Evolutionary conservation across 92 coral and sea anemone species (phyloP).

Genomic region (Nematostella vectensis): DNA sequence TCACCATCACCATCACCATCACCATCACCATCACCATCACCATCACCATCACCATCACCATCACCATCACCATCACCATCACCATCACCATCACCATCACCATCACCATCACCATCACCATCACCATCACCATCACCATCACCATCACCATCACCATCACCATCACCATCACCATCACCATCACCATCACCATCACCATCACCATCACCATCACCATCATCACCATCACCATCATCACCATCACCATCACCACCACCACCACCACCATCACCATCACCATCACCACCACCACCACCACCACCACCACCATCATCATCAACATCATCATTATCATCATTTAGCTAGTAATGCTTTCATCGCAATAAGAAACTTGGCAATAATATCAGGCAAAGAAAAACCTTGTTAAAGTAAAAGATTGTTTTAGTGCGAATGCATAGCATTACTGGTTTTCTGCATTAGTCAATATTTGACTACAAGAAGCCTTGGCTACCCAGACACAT

Average conservation of each 20-base stretch:
- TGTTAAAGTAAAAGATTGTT: too few species aligned
- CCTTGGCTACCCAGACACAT: too few species aligned
- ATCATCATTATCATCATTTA: too few species aligned
- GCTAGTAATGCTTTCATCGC: too few species aligned
- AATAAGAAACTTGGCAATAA: too few species aligned
- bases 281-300: neutral
- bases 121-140: neutral
- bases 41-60: neutral
- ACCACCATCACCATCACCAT: neutral
- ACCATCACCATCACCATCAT: neutral
- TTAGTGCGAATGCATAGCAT: too few species aligned
- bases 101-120: neutral
- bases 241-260: conserved; percentile 1
- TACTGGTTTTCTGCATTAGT: too few species aligned
- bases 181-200: neutral
- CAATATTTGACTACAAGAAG: too few species aligned
- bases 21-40: neutral
- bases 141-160: conserved; percentile 1
- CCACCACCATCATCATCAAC: too few species aligned
- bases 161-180: neutral
- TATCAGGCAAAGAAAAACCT: too few species aligned
- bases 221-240: neutral
- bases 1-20: conserved; percentile 4
- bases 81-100: neutral
- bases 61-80: neutral